Base-by-base conservation (phyloP, 2,888 invertebrate species). In the Malachius bipustulatus region DNA sequence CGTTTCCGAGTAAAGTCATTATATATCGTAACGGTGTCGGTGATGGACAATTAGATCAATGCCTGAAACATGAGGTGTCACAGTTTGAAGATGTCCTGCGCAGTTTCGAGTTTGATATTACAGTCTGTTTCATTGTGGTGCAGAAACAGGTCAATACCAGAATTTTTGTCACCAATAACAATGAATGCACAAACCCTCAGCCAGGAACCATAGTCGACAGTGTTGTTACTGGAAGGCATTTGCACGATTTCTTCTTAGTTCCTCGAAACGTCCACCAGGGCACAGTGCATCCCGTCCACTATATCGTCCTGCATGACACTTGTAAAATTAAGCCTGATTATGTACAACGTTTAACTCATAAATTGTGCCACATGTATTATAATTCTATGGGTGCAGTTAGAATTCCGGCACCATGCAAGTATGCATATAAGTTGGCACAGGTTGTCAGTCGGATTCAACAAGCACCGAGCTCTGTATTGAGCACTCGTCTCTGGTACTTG, bases 341-440 rank as follows among this genome's bases (percentile, higher is more conserved):
- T 39, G 67, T 90, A 39, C 94, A 96, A 59, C 64, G 80, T 39
- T 52, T 94, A 3, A 77, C 85, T 0, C 94, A 85, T 62, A 91
- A 91, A 53, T 63, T 93, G 55, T 90, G 90, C 43, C 87, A 91
- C 57, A 57, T 94, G 53, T 96, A 96, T 60, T 96, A 89, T 64
- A 96, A 96, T 65, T 96, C 93, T 93, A 79, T 90, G 0, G 94
- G 94, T 2, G 89, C 91, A 0, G 79, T 96, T 2, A 65, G 90
- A 26, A 87, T 93, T 16, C 94, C 96, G 0, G 94, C 94, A 0
- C 84, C 85, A 0, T 85, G 84, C 52, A 79, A 72, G 58, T 96
- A 94, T 59, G 93, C 94, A 0, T 93, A 96, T 59, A 93, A 93
- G 57, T 62, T 93, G 44, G 91, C 91, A 0, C 81, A 73, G 45